Conservation (phyloP, 2,797 vertebrate genomes). For the Nyctalus aviator region DNA sequence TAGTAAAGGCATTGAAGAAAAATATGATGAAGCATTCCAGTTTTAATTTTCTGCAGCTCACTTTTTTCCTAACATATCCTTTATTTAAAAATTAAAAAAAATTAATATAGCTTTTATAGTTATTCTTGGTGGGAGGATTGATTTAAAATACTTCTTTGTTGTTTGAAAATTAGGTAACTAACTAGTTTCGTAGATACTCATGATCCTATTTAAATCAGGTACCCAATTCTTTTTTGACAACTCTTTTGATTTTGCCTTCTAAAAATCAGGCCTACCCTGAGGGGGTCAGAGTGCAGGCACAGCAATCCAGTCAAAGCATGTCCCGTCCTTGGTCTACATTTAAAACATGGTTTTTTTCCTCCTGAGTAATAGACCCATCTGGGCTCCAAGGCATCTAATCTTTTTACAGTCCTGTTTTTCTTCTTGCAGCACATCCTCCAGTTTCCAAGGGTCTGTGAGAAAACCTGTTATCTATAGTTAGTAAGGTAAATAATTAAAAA, state of each 20-base stretch:
- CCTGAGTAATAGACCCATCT: no score
- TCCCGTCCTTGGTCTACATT: no score
- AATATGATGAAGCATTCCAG: constrained; percentile 10
- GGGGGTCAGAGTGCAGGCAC: no score
- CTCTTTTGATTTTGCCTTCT: constrained; percentile 58
- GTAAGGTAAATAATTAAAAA: no score
- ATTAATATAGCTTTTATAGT: neutral
- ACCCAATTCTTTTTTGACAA: neutral
- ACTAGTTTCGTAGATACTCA: neutral
- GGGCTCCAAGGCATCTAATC: no score
- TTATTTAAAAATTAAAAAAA: neutral
- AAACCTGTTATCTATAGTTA: no score
- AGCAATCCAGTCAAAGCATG: no score
- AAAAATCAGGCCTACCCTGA: neutral
- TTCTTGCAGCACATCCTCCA: no score
- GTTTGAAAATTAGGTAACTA: constrained; percentile 40
- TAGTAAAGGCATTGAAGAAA: constrained; percentile 22
- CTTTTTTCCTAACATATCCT: neutral
- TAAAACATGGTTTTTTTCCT: no score
- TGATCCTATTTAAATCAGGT: neutral
- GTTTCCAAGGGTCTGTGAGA: no score
- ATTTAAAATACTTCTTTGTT: constrained; percentile 28
- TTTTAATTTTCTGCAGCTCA: neutral
- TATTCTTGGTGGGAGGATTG: neutral
- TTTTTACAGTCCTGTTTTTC: no score